Evolutionary conservation across 1,140 invertebrate genomes (phyloP), one percentile per base, ranked within the genome.

Genomic region (Aphaenogaster floridana): DNA sequence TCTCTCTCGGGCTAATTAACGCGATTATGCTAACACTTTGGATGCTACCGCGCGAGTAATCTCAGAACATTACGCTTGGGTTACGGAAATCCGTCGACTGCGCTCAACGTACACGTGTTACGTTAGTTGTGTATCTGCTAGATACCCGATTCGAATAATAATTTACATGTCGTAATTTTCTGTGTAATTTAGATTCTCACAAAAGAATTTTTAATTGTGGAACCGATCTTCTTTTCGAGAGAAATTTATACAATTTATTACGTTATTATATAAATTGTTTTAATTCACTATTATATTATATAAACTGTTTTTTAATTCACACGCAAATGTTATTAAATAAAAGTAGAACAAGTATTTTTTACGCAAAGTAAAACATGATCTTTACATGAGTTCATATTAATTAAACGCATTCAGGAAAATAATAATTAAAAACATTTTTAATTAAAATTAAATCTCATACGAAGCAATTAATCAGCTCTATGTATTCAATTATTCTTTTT

Each of bases 11-110:
- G 66, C 61, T 68, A 86, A 86, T 86, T 79, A 77, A 64, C 63
- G 42, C 34, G 76, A 77, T 79, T 86, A 48, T 76, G 45, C 66
- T 76, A 76, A 54, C 74, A 86, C 76, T 68, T 86, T 68, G 76
- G 74, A 78, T 86, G 76, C 69, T 52, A 15, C 54, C 42, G 15
- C 45, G 28, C 78, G 66, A 83, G n/a, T 36, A 59, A 80, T 48
- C 50, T 17, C 50, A 45, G 42, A 69, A 69, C 45, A 42, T 81
- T 69, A 69, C 11, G 13, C 42, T 28, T 11, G 42, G 21, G 21
- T 69, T 69, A 50, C 36, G 64, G 48, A 71, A 69, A 81, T 71
- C 36, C 64, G 36, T 28, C 64, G 78, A 81, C 64, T 69, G n/a
- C 17, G 6, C 36, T 71, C n/a, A 21, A 28, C 39, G 21, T 77